Conservation (phyloP, 2,797 vertebrate genomes). For the Todus mexicanus region DNA sequence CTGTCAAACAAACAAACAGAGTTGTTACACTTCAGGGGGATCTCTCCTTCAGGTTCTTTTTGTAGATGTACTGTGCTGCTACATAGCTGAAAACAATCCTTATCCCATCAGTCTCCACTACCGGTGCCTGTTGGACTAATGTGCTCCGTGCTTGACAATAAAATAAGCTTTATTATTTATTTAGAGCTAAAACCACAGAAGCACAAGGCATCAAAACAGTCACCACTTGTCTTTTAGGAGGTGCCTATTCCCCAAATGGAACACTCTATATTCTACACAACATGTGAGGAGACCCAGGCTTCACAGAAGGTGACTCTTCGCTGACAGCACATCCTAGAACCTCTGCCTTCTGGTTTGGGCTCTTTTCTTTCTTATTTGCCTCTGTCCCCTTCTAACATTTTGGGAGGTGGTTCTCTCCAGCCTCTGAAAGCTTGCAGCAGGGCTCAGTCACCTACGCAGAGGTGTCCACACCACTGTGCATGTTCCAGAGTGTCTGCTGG, state of each 20-base stretch:
- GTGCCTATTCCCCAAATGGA: neutral
- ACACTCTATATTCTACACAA: neutral
- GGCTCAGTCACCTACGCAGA: neutral
- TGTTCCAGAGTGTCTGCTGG: neutral
- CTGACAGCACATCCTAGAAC: neutral
- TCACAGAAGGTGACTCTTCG: neutral
- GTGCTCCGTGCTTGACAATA: neutral
- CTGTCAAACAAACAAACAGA: neutral
- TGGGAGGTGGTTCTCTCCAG: neutral
- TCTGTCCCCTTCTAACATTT: neutral
- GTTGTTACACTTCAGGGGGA: conserved; percentile 55
- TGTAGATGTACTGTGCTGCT: conserved; percentile 75
- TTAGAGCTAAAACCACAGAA: neutral
- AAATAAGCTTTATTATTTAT: neutral
- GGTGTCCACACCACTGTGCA: fast-evolving
- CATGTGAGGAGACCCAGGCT: neutral
- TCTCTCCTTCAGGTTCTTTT: conserved; percentile 76
- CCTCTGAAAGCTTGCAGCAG: neutral
- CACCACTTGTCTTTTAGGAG: neutral
- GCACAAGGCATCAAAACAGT: neutral
- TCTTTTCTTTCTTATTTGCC: neutral
- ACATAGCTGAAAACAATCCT: conserved; percentile 78
- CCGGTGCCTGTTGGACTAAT: conserved; percentile 75
- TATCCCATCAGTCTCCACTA: conserved; percentile 81
- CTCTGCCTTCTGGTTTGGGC: neutral